These are phyloP conservation scores for Pangasius krempfi DNA, from an alignment of 2,797 vertebrate species.

Conservation along the genomic window DNA sequence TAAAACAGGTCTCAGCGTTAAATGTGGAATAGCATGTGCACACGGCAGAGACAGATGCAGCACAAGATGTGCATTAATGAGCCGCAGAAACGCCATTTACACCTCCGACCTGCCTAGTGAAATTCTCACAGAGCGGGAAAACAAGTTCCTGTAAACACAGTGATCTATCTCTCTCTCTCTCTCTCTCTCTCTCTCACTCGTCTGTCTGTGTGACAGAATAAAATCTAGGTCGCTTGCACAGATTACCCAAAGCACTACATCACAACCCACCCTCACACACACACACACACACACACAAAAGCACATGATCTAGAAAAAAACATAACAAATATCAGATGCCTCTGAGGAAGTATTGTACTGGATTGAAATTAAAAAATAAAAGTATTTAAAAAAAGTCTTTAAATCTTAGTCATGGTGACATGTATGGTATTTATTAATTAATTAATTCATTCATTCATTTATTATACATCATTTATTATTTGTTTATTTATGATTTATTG, in stretches of 20 bases:
- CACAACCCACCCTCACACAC: not conserved
- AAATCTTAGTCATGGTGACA: not conserved
- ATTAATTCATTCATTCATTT: not conserved
- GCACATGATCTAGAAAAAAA: not conserved
- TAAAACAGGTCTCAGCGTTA: not conserved
- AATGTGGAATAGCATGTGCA: not conserved
- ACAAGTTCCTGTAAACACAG: not conserved
- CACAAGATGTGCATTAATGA: slow-evolving; percentile 5
- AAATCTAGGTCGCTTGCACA: slow-evolving; percentile 16
- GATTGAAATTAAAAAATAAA: not conserved
- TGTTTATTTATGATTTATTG: not conserved
- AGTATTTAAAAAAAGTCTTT: not conserved
- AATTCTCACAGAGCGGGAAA: not conserved
- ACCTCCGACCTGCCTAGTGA: not conserved
- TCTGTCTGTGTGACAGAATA: not conserved
- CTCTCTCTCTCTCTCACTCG: too few species aligned
- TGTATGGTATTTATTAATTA: not conserved
- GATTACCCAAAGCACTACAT: slow-evolving; percentile 9
- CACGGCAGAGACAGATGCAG: not conserved
- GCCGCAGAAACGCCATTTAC: not conserved
- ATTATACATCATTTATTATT: not conserved
- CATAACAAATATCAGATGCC: not conserved
- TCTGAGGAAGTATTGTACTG: not conserved
- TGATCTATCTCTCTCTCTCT: not conserved
- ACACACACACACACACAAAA: not conserved